phyloP scores from a whole-genome alignment of 2,797 vertebrate species.

The Crocodylus rhombifer region DNA sequence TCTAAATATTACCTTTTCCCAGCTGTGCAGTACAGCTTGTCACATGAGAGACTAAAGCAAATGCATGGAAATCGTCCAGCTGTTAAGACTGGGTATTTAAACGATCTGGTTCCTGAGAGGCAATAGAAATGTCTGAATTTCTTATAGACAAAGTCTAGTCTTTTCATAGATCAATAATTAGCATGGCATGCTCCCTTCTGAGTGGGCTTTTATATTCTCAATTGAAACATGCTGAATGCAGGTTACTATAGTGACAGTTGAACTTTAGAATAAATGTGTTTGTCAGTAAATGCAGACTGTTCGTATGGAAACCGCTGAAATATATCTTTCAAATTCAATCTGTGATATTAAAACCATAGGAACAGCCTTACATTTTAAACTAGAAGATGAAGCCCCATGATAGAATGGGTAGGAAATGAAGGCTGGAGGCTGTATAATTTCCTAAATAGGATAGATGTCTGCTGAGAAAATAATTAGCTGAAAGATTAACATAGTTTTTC shows the following conservation, averaged over 20 bases:
- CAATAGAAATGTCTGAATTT: background rate
- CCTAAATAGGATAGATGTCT: slow-evolving; percentile 56
- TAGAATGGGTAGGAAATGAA: slow-evolving; percentile 3
- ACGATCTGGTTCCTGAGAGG: background rate
- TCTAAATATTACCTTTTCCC: background rate
- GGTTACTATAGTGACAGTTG: slow-evolving; percentile 82
- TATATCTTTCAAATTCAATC: slow-evolving; percentile 62
- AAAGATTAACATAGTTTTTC: slow-evolving; percentile 44
- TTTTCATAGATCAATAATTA: slow-evolving; percentile 74
- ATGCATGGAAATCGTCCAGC: background rate
- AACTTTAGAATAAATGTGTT: slow-evolving; percentile 77
- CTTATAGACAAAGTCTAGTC: background rate
- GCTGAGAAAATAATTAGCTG: slow-evolving; percentile 64
- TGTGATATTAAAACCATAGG: slow-evolving; percentile 68
- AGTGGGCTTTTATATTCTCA: slow-evolving; percentile 62
- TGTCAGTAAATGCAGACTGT: slow-evolving; percentile 55
- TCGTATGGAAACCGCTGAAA: slow-evolving; percentile 72
- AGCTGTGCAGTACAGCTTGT: background rate
- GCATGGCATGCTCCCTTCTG: slow-evolving; percentile 51
- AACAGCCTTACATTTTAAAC: slow-evolving; percentile 49
- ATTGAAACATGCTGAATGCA: slow-evolving; percentile 51
- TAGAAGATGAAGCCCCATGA: slow-evolving; percentile 19
- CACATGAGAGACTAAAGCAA: background rate
- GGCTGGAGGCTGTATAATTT: slow-evolving; percentile 55
- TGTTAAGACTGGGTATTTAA: background rate